Conservation (phyloP, 2,113 vertebrate species). For the Ptilonorhynchus violaceus region DNA sequence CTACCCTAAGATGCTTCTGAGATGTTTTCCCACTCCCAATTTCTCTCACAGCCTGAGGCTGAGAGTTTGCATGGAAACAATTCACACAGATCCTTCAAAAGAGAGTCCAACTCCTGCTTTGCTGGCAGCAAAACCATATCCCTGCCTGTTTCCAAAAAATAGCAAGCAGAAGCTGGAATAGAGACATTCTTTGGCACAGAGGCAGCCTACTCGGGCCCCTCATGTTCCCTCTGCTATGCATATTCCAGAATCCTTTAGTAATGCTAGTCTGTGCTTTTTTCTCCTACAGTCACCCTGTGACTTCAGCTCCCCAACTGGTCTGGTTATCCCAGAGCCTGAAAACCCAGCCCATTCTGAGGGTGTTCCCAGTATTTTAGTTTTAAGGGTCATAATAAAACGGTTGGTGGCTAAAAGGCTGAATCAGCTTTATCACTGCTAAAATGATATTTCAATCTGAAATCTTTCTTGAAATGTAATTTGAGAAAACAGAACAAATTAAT, state of each 20-base stretch:
- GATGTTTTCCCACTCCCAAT: not conserved
- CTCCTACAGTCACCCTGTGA: not conserved
- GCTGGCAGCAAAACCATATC: not conserved
- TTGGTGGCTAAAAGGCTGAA: not conserved
- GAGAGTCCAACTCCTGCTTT: not conserved
- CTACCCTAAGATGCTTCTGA: not conserved
- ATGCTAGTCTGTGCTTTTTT: not conserved
- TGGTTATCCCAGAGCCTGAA: not conserved
- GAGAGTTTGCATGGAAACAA: not conserved
- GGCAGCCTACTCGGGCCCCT: not conserved
- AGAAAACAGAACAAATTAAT: not conserved
- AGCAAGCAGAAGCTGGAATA: not conserved
- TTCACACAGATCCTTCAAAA: not conserved
- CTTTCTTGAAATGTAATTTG: not conserved
- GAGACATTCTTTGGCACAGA: not conserved
- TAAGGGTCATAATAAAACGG: not conserved
- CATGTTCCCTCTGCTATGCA: not conserved
- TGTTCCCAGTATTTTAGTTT: not conserved
- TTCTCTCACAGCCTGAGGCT: not conserved
- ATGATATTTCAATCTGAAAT: not conserved
- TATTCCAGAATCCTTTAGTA: not conserved
- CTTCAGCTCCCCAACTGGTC: not conserved
- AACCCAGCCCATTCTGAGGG: not conserved
- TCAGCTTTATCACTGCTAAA: not conserved
- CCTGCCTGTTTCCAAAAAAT: not conserved